Base-by-base conservation (phyloP, 2,797 vertebrate genomes). In the Neosalanx taihuensis region DNA sequence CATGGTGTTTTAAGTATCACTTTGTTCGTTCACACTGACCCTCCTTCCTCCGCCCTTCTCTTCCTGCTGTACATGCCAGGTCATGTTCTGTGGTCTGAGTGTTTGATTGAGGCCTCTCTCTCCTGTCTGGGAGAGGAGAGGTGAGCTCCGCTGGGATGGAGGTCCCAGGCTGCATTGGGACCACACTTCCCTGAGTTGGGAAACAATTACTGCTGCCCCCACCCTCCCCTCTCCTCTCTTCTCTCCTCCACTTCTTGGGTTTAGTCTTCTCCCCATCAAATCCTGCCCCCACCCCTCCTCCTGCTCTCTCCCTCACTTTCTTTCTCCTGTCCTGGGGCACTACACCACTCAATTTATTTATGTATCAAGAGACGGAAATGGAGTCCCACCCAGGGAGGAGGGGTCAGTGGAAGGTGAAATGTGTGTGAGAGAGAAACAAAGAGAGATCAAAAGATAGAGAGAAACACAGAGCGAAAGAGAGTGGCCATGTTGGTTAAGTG, bases 321-420 rank as follows among this genome's bases (percentile, higher is more conserved):
- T 84, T 30, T 80, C 82, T 79, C 53, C 75, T 68, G 82, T 89
- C 90, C 89, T 81, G 81, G 78, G 90, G 90, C 91, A 80, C 85
- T 83, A 85, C 78, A 81, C 75, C 79, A 82, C 73, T 84, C 80
- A 85, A 90, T 92, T 92, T 91, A 90, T 91, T 91, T 91, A 89
- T 90, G 83, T 86, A 89, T 87, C 82, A 88, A 75, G 76, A 90
- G 86, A 88, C 84, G 88, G 90, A 91, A 89, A 89, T 85, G 87
- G 88, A 84, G 83, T 88, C 85, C 89, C 85, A 87, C 89, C 81
- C 83, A 88, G 83, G 74, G 86, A 86, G 82, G 78, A 86, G 82
- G 88, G 89, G 85, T 90, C 80, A 88, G 70, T 79, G 62, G 69
- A 85, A 89, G 87, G 88, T 90, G 85, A 89, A 79, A 74, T 78